Conservation (phyloP, 1,140 invertebrate genomes). For the Thaumetopoea pityocampa region DNA sequence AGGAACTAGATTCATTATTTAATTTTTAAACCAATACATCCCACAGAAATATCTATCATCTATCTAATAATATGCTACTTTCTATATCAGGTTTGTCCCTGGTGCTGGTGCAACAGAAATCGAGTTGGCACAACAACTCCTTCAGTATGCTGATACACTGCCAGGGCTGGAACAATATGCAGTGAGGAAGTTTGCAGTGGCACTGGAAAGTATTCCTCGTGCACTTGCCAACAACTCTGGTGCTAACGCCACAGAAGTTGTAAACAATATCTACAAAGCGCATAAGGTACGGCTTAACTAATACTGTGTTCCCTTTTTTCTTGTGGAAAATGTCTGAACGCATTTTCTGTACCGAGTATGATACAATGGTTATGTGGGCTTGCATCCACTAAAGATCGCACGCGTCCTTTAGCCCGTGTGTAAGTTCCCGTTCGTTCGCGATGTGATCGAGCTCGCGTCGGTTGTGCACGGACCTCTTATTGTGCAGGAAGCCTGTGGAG, state of each 20-base stretch:
- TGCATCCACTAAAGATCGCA: too few relatives aligned
- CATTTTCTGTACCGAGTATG: too few relatives aligned
- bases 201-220: slow-evolving; percentile 94
- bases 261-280: slow-evolving; percentile 94
- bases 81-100: slow-evolving; percentile 82
- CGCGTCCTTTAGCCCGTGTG: too few relatives aligned
- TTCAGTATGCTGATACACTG: slow-evolving; percentile 91
- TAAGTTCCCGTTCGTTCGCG: too few relatives aligned
- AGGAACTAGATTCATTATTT: too few relatives aligned
- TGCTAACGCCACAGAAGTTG: slow-evolving; percentile 88
- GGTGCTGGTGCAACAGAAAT: slow-evolving; percentile 97
- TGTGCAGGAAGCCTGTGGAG: too few relatives aligned
- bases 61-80: slow-evolving; percentile 3
- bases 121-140: slow-evolving; percentile 91
- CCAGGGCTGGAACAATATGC: slow-evolving; percentile 98
- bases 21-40: too few relatives aligned
- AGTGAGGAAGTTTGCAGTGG: slow-evolving; percentile 94
- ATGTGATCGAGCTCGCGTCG: too few relatives aligned
- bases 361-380: too few relatives aligned
- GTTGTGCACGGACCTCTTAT: too few relatives aligned
- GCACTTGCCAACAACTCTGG: slow-evolving; percentile 97
- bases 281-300: slow-evolving; percentile 86
- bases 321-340: too few relatives aligned
- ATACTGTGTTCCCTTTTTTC: too few relatives aligned
- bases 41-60: neutral